Conservation (phyloP, 2,888 invertebrate genomes). For the Drosophila fulvimacula region DNA sequence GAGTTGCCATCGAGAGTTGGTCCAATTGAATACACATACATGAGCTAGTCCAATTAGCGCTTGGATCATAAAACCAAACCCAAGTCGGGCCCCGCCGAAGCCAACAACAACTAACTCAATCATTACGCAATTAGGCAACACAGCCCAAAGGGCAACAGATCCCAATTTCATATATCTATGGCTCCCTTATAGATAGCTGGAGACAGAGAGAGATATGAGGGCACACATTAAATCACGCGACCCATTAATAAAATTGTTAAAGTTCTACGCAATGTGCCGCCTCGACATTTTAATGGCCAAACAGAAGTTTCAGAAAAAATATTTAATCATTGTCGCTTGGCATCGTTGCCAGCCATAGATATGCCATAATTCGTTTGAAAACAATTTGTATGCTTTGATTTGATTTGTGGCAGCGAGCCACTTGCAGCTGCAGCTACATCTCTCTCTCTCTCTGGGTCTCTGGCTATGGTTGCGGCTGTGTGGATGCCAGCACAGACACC, state of each 20-base stretch:
- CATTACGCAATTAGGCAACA: conserved; percentile 70
- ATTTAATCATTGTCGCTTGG: conserved; percentile 74
- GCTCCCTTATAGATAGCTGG: conserved; percentile 25
- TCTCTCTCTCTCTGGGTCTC: conserved; percentile 28
- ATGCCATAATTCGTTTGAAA: conserved; percentile 76
- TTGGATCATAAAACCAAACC: conserved; percentile 61
- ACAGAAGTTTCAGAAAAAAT: conserved; percentile 69
- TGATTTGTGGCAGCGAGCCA: conserved; percentile 53
- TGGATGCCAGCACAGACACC: conserved; percentile 9
- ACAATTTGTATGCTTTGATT: conserved; percentile 75
- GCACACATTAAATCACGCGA: conserved; percentile 76
- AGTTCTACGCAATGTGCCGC: conserved; percentile 41
- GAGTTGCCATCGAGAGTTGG: conserved; percentile 12
- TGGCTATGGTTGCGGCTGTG: not conserved
- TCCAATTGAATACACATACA: conserved; percentile 44
- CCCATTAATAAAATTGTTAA: conserved; percentile 76
- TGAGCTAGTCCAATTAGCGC: conserved; percentile 59
- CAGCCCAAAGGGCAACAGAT: conserved; percentile 24
- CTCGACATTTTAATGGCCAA: conserved; percentile 53
- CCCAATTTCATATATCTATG: conserved; percentile 25
- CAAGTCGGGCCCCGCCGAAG: conserved; percentile 7
- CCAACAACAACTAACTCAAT: conserved; percentile 66
- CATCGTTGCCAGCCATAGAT: conserved; percentile 55
- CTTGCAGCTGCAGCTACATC: conserved; percentile 41
- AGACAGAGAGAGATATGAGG: conserved; percentile 27